Evolutionary conservation across 2,797 vertebrate genomes (phyloP).

Genomic region (Morelia viridis): DNA sequence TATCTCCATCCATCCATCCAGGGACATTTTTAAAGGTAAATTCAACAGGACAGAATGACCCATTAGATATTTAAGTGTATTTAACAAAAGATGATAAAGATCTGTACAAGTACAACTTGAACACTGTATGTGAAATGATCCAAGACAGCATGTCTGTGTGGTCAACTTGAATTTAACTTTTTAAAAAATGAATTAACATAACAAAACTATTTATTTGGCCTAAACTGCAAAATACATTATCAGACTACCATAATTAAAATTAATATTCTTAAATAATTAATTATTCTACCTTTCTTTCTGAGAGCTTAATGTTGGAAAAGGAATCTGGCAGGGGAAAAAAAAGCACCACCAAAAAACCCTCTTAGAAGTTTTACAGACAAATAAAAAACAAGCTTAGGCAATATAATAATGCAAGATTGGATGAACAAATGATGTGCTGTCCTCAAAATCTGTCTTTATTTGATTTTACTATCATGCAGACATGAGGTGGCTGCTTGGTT

Average conservation of each 20-base stretch:
- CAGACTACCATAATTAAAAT: neutral
- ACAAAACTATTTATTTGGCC: neutral
- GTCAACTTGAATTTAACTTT: neutral
- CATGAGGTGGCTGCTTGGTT: neutral
- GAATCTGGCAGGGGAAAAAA: neutral
- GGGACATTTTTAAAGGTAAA: neutral
- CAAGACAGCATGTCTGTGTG: neutral
- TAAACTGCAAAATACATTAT: neutral
- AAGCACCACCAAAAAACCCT: neutral
- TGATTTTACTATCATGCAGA: neutral
- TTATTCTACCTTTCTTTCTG: neutral
- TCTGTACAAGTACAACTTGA: neutral
- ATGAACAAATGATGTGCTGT: neutral
- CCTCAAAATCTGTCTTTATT: neutral
- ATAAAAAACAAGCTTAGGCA: neutral
- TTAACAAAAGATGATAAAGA: slow-evolving; percentile 10
- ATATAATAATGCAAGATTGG: neutral
- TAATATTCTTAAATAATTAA: neutral
- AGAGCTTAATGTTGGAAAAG: neutral
- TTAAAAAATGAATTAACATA: neutral
- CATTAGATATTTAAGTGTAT: neutral
- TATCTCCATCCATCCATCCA: neutral
- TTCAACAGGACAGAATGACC: neutral
- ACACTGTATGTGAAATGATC: neutral
- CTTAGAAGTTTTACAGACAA: neutral